Evolutionary conservation across 30 jellyfish, hydroid and myxozoan genomes (phyloP), one percentile per base, ranked within the genome.

Genomic region (Aurelia aurita): DNA sequence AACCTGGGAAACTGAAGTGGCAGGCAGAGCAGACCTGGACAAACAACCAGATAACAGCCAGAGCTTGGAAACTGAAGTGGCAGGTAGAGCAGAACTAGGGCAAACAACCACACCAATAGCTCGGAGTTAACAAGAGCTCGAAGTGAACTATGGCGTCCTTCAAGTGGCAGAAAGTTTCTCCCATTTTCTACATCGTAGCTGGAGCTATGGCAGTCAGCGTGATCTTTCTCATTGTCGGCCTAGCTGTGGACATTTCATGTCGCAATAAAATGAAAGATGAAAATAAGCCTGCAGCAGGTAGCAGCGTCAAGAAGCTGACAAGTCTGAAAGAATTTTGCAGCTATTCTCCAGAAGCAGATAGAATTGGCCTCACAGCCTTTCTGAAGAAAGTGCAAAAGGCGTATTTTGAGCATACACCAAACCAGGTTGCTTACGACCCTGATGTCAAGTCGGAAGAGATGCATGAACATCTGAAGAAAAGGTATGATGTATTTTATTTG

Each of bases 271-370:
- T 55, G 19, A 31, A 58, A 29, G 57, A 62, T 20, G 15, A 15
- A 19, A 34, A 44, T 3, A 8, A 22, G 39, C 44, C 28, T 4
- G 5, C 72, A 15, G 23, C 81, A 6, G 39, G 74, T 13, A 14
- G 51, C 7, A 16, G 45, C 39, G 34, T n/a, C 45, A 70, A 53
- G 31, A 80, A 82, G 59, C 51, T 82, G 43, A 23, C 57, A 18
- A 71, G 86, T 15, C 79, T 86, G 32, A 62, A 78, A n/a, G 82
- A 86, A 72, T 86, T 49, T 45, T 86, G 96, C 71, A 39, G 43
- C 22, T 74, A 60, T 43, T 86, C 96, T 1, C 70, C 78, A 26
- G 96, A 86, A 75, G 96, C 96, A 21, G 34, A 75, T 63, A 74
- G 86, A 66, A 86, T 86, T 20, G 80, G 80, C 51, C 80, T 86